Evolutionary conservation across 2,113 vertebrate genomes (phyloP), one percentile per base, ranked within the genome.

Genomic region (Aix galericulata): DNA sequence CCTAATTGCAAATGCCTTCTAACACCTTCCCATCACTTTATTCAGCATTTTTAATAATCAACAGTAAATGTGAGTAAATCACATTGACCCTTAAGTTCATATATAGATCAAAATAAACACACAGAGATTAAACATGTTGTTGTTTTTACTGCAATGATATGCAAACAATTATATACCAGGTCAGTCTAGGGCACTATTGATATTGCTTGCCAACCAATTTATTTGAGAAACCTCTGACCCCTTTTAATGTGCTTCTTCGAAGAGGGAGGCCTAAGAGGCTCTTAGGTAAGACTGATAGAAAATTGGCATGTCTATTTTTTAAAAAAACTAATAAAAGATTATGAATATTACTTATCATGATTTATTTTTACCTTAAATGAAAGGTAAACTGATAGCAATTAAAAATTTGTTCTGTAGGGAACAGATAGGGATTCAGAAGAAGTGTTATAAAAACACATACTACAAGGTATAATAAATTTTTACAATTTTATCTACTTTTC

Each of bases 1-100:
- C 66, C 58, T 95, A 96, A 97, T 97, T 97, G 93, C 73, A 95
- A 96, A 97, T 94, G 80, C 88, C 92, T 95, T 94, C 91, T 95
- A 97, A 96, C 94, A 96, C 78, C 88, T 98, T 98, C 97, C 94
- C 94, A 96, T 97, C 97, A 97, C 92, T 95, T 95, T 96, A 94
- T 96, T 97, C 93, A 95, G 94, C 77, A 96, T 91, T 97, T 97
- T 98, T 97, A 98, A 98, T 98, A 98, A 97, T 94, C 82, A 94
- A 79, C 93, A 91, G 84, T 95, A 94, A 95, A 93, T 96, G 92
- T 96, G 95, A 97, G 96, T 98, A 98, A 98, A 98, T 98, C 96
- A 31, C 91, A 90, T 97, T 98, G 97, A 98, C 97, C 97, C 94
- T 85, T 92, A 82, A 97, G 96, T 97, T 95, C 68, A 60, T 81